Evolutionary conservation across 2,888 invertebrate genomes (phyloP), one percentile per base, ranked within the genome.

Genomic region (Xylophagus ater): DNA sequence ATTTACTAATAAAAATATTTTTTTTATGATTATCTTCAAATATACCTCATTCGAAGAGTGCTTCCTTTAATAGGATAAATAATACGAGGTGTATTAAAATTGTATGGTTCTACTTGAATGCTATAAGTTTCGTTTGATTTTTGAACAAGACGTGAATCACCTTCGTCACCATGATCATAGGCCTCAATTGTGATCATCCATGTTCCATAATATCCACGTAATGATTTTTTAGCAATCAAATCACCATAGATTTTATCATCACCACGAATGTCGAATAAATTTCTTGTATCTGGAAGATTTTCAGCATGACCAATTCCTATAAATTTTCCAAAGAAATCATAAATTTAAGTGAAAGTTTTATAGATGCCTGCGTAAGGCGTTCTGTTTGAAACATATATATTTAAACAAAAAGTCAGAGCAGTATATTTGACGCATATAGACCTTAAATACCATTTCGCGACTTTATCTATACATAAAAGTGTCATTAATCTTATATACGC

Each of bases 161-260:
- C 30, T 1, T 47, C 47, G 26, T 55, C 48, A 17, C 76, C 77
- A 47, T 69, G 66, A 60, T 78, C 77, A 46, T 54, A 66, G 1
- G 73, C 72, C 73, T 76, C 59, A 25, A 78, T 65, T 43, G 59
- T 58, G 36, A 78, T 58, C 9, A 53, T 54, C 54, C 73, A 76
- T 2, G 65, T 65, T 21, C 78, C 78, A 68, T 73, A 76, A 50
- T 65, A 72, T 2, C 70, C 71, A 47, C 56, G 62, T 20, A 78
- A 53, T 43, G 66, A 57, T 49, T 61, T 57, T 1, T 53, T 51
- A 0, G 71, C 65, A 45, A 60, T 57, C 6, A 76, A 56, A 40
- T 68, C 64, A 4, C 68, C 71, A 24, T 60, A 62, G 8, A 60
- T 52, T 30, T 63, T 61, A 20, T 58, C 52, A 38, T 60, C 58